Evolutionary conservation across 2,888 invertebrate species (phyloP), one percentile per base, ranked within the genome.

Genomic region (Bellardia pandia): DNA sequence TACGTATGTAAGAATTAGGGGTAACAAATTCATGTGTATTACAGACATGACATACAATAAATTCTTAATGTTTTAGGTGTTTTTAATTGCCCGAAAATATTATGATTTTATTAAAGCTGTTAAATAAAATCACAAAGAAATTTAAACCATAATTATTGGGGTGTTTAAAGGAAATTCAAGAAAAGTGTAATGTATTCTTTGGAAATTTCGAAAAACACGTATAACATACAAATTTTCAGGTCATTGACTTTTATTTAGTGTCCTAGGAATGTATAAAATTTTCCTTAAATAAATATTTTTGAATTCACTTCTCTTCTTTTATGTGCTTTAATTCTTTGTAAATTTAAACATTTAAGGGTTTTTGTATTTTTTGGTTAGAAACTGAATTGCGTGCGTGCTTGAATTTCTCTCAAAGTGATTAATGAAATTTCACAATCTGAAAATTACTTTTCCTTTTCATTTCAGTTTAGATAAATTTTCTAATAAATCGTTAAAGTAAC

Each of bases 61-160:
- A 84, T 77, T 77, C 60, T 53, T 80, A 56, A 74, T 60, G 60
- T 81, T 85, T 85, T 80, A 87, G 84, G 86, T 87, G 86, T 87
- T 87, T 87, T 87, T 87, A 87, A 87, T 87, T 87, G 80, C 84
- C 86, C 77, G 84, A 80, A 71, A 84, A 84, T 86, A 72, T 87
- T 87, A 87, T 87, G 86, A 87, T 85, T 74, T 85, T 74, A 84
- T 87, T 87, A 87, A 87, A 87, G 60, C 53, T 77, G 84, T 86
- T 86, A 84, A 77, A 53, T n/a, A 16, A 71, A 83, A 77, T 77
- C 76, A 62, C 76, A 77, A 66, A 62, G 72, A 74, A 87, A 87
- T 85, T 80, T 69, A 68, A 78, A 78, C n/a, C 80, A 74, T 85
- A 85, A 78, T 87, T 72, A 85, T 68, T 78, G 77, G 86, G 86